Base-by-base conservation (phyloP, 1,140 invertebrate genomes). In the Pogonus chalceus region DNA sequence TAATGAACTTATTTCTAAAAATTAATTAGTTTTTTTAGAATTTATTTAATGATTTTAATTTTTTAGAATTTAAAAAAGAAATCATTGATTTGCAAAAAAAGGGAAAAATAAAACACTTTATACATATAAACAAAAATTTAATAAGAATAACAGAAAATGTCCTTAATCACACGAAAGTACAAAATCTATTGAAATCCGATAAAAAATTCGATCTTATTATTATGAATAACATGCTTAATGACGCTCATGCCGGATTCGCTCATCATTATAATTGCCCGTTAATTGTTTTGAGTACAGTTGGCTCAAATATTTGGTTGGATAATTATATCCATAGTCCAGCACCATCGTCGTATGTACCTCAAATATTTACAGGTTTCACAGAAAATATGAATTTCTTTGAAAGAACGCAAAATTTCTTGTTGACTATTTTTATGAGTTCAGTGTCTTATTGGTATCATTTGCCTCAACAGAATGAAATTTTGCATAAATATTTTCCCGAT, bases 401-500 rank as follows among this genome's bases (percentile, higher is more conserved):
- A 31, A 4, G 26, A 4, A 31, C 14, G 14, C 26, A 31, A 14
- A 31, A 31, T 14, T 14, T 7, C 26, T 7, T 31, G 4, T 14
- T 31, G 26, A 14, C 26, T 7, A 7, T 31, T 31, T 31, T 7
- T 14, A 31, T 4, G 26, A 14, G 14, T 4, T 31, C 14, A 7
- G 26, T 31, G 26, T 31, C 4, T 14, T 31, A 31, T 31, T 14
- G 7, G 20, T 20, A 20, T 46, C 3, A 4, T 46, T 35, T 35
- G 7, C 31, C 31, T 35, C n/a, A 9, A n/a, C 55, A 56, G 9
- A 20, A 53, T 21, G 31, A 49, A 16, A 0, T 53, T 1, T 22
- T 57, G 14, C 35, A 54, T 18, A 52, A 57, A 20, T 52, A 47
- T 35, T 35, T 57, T 18, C 56, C 56, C 12, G 48, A 51, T 22